phyloP scores from a whole-genome alignment of 2,888 invertebrate species.

The Autographa gamma region DNA sequence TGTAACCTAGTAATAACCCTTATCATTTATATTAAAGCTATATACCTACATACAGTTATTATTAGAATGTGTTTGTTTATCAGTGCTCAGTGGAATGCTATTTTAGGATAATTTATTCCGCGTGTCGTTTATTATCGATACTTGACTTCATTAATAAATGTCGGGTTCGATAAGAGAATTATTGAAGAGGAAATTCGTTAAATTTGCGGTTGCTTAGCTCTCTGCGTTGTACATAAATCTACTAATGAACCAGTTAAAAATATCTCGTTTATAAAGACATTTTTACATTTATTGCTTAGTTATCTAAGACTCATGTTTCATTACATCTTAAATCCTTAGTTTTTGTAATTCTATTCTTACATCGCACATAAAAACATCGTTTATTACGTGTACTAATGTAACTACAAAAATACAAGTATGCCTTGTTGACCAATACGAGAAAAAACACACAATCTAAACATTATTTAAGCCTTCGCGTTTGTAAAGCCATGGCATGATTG shows the following conservation, averaged over 20 bases:
- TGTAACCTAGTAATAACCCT: not conserved
- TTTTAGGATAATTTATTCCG: conserved; percentile 35
- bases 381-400: no score
- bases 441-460: no score
- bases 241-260: not conserved
- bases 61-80: conserved; percentile 7
- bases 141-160: conserved; percentile 30
- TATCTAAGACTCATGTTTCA: no score
- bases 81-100: conserved; percentile 8
- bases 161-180: conserved; percentile 15
- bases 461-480: no score
- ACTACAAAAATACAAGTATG: no score
- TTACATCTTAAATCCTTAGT: no score
- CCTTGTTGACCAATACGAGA: no score
- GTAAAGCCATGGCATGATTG: no score
- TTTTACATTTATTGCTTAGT: not conserved
- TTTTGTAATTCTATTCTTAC: no score
- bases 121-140: conserved; percentile 14
- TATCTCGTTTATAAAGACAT: not conserved
- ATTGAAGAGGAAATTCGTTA: not conserved
- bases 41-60: conserved; percentile 8
- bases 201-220: not conserved
- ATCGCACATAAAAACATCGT: no score
- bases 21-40: not conserved
- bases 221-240: not conserved